Evolutionary conservation across 1,140 invertebrate species (phyloP).

Genomic region (Drosophila triauraria): DNA sequence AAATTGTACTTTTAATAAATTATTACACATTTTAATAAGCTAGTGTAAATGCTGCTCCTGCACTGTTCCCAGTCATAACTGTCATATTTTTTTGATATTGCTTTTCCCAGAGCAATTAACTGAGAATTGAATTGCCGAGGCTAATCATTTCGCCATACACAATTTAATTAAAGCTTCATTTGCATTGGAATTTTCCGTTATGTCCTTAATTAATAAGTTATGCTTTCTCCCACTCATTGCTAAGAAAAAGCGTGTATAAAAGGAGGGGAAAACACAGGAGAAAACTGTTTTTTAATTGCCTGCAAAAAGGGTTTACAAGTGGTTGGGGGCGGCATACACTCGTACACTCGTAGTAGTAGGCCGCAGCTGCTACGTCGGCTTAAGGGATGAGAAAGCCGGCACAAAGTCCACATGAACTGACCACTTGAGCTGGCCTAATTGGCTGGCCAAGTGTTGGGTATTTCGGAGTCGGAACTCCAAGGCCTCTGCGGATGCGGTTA

Average conservation of each 20-base stretch:
- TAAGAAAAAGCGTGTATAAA: slow-evolving; percentile 14
- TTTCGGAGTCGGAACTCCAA: slow-evolving; percentile 26
- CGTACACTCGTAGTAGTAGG: slow-evolving; percentile 25
- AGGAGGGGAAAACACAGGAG: slow-evolving; percentile 7
- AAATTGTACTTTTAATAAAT: not conserved
- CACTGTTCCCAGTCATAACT: not conserved
- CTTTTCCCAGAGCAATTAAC: not conserved
- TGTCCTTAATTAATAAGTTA: slow-evolving; percentile 74
- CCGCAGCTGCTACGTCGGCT: slow-evolving; percentile 38
- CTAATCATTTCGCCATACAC: slow-evolving; percentile 25
- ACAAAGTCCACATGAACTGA: slow-evolving; percentile 43
- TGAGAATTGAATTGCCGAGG: slow-evolving; percentile 3
- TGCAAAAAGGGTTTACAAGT: slow-evolving; percentile 27
- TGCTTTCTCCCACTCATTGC: slow-evolving; percentile 34
- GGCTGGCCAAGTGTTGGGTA: slow-evolving; percentile 54
- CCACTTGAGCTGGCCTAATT: slow-evolving; percentile 73
- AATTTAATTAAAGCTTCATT: slow-evolving; percentile 78
- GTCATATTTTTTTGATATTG: not conserved
- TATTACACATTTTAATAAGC: not conserved
- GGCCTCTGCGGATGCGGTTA: slow-evolving; percentile 26
- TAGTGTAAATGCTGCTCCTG: not conserved
- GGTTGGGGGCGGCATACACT: slow-evolving; percentile 1
- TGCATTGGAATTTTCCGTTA: slow-evolving; percentile 67
- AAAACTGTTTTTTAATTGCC: slow-evolving; percentile 58
- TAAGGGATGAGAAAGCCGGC: slow-evolving; percentile 15